Evolutionary conservation across 2,888 invertebrate genomes (phyloP).

Genomic region (Mycogona germanica): DNA sequence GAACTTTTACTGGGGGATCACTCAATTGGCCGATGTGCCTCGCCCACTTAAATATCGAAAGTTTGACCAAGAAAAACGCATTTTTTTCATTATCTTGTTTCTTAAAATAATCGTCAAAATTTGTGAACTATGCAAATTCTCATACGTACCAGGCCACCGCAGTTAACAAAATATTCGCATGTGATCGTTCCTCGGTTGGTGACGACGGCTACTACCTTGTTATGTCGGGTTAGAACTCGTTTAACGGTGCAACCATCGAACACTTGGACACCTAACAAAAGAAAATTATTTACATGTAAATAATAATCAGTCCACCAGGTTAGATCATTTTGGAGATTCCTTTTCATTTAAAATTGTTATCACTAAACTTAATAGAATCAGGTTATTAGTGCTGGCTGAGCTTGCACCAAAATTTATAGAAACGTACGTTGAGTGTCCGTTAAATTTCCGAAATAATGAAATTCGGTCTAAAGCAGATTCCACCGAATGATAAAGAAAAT

Average conservation of each 20-base stretch:
- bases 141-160: slow-evolving; percentile 59
- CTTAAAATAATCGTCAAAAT: not conserved
- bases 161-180: slow-evolving; percentile 89
- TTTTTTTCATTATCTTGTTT: not conserved
- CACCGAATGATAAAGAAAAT: too few relatives aligned
- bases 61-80: not conserved
- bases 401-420: too few relatives aligned
- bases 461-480: too few relatives aligned
- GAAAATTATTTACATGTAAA: too few relatives aligned
- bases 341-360: too few relatives aligned
- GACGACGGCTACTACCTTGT: slow-evolving; percentile 57
- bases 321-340: not conserved
- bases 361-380: too few relatives aligned
- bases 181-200: slow-evolving; percentile 61
- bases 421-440: too few relatives aligned
- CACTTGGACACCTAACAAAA: slow-evolving; percentile 60
- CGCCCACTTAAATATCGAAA: slow-evolving; percentile 51
- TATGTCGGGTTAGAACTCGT: slow-evolving; percentile 50
- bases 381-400: too few relatives aligned
- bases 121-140: not conserved
- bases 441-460: too few relatives aligned
- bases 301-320: not conserved
- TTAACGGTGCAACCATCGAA: slow-evolving; percentile 65
- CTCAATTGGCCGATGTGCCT: slow-evolving; percentile 75
- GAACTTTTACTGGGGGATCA: slow-evolving; percentile 68